These are phyloP conservation scores for Odontocerum albicorne DNA, from an alignment of 2,888 invertebrate genomes.

Conservation along the genomic window DNA sequence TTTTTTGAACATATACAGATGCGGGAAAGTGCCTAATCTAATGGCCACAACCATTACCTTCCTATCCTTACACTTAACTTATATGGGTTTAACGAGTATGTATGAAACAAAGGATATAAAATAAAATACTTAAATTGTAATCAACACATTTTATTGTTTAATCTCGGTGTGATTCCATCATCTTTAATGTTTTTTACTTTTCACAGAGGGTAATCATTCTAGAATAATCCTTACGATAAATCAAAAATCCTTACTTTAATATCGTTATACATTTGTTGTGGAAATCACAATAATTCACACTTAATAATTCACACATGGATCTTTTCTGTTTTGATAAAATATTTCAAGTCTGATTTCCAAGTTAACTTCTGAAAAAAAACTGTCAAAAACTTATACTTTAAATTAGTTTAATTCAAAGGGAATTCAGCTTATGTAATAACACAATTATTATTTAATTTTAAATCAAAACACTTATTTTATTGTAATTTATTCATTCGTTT, in stretches of 20 bases:
- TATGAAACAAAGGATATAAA: constrained; percentile 1
- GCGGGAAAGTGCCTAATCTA: no score
- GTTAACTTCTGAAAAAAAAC: no score
- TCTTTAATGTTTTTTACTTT: constrained; percentile 23
- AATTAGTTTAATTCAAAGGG: no score
- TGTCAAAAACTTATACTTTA: no score
- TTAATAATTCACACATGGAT: constrained; percentile 8
- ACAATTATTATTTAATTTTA: no score
- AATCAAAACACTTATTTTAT: background rate
- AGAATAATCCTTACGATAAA: constrained; percentile 22
- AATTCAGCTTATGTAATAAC: no score
- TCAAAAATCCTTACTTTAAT: constrained; percentile 27
- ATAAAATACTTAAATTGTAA: constrained; percentile 28
- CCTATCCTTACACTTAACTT: no score
- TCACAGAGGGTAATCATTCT: constrained; percentile 25
- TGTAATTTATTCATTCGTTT: background rate
- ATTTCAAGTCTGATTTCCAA: no score
- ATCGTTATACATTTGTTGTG: constrained; percentile 33
- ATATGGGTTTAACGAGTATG: no score
- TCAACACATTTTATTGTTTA: constrained; percentile 37
- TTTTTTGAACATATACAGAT: no score
- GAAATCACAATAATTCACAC: constrained; percentile 7
- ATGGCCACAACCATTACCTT: no score
- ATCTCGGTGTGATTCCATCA: constrained; percentile 36
- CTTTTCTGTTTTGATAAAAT: background rate